phyloP scores from a whole-genome alignment of 2,888 invertebrate genomes.

The Panzeria rudis region DNA sequence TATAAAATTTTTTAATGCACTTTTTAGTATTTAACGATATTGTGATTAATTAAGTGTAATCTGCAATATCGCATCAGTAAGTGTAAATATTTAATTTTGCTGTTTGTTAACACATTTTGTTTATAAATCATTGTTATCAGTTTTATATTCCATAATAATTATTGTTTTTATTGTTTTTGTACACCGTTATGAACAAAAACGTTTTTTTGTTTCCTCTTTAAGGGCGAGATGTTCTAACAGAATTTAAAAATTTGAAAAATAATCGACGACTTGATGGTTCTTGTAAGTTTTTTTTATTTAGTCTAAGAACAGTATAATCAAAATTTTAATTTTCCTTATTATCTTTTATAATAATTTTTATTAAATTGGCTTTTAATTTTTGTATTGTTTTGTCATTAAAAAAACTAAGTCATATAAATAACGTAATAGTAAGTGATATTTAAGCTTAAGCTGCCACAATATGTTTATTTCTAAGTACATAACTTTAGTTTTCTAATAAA shows the following conservation, averaged over 20 bases:
- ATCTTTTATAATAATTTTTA: conserved; percentile 30
- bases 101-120: not conserved
- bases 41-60: not conserved
- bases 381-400: conserved; percentile 5
- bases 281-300: conserved; percentile 73
- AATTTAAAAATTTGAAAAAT: conserved; percentile 72
- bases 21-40: not conserved
- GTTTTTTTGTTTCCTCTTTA: conserved; percentile 61
- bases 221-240: conserved; percentile 72
- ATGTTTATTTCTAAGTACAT: not conserved
- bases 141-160: not conserved
- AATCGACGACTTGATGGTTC: conserved; percentile 72
- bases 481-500: not conserved
- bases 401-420: conserved; percentile 7
- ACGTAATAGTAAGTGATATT: not conserved
- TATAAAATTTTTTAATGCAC: not conserved
- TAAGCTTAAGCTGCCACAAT: not conserved
- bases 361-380: conserved; percentile 51
- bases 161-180: not conserved
- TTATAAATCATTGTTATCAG: conserved; percentile 24
- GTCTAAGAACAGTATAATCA: conserved; percentile 20
- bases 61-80: not conserved
- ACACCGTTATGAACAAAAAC: conserved; percentile 26
- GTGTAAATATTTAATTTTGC: not conserved
- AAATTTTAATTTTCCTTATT: conserved; percentile 34